phyloP scores from a whole-genome alignment of 2,888 invertebrate species.

The Trissoscelio sp. region DNA sequence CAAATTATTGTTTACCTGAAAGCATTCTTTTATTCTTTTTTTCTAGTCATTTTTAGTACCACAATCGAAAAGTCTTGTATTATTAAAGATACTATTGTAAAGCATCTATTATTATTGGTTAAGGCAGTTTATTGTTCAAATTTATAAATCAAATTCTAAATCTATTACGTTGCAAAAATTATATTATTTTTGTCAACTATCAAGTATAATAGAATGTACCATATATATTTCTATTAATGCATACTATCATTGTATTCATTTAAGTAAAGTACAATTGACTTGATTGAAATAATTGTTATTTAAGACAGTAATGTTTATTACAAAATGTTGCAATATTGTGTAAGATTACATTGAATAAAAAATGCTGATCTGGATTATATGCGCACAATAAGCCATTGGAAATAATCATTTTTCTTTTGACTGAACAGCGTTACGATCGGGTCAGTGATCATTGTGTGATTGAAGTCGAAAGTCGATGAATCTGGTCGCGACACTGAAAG shows the following conservation, averaged over 20 bases:
- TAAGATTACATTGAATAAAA: no score
- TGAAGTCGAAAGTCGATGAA: constrained; percentile 40
- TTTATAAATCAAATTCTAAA: no score
- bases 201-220: no score
- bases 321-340: background rate
- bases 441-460: constrained; percentile 27
- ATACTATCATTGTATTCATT: no score
- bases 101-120: background rate
- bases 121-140: background rate
- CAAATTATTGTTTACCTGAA: constrained; percentile 16
- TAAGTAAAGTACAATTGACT: no score
- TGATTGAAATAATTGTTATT: no score
- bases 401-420: constrained; percentile 4
- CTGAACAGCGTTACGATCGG: constrained; percentile 20
- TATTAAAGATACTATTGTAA: background rate
- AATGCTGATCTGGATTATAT: no score
- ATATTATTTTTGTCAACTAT: no score
- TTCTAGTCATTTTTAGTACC: no score
- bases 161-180: no score
- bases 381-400: background rate
- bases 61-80: background rate
- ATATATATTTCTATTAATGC: no score
- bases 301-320: no score
- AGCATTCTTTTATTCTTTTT: constrained; percentile 34
- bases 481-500: constrained; percentile 14